phyloP scores from a whole-genome alignment of 2,113 vertebrate species.

The Leptosomus discolor region DNA sequence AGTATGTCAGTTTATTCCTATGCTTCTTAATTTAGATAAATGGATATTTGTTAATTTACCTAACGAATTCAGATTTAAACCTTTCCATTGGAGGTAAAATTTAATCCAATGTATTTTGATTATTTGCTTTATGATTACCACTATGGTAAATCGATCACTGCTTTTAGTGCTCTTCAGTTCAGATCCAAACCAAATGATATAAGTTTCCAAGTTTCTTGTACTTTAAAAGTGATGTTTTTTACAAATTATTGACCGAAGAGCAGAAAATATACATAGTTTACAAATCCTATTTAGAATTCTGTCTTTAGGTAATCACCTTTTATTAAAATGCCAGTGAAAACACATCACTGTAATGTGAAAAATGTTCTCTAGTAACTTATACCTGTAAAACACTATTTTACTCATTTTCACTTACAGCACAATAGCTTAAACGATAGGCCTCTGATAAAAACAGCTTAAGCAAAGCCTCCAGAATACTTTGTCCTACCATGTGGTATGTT shows the following conservation, averaged over 20 bases:
- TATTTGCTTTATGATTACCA: not conserved
- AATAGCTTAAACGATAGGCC: not conserved
- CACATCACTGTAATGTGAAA: not conserved
- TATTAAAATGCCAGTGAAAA: constrained; percentile 37
- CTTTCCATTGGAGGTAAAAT: not conserved
- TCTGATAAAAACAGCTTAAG: not conserved
- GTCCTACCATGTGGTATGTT: not conserved
- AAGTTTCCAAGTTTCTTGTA: not conserved
- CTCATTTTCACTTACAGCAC: not conserved
- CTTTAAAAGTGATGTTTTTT: not conserved
- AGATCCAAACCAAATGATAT: not conserved
- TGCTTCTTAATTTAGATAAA: not conserved
- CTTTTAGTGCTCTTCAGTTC: not conserved
- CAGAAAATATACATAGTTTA: not conserved
- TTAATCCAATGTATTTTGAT: not conserved
- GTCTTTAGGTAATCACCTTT: constrained; percentile 4
- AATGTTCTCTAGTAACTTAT: not conserved
- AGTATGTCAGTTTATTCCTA: not conserved
- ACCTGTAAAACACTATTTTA: not conserved
- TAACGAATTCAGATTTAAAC: not conserved
- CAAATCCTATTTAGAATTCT: constrained; percentile 1
- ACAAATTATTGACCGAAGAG: not conserved
- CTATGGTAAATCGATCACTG: not conserved
- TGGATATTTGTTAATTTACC: not conserved
- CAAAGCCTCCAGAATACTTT: not conserved